Evolutionary conservation across 2,113 vertebrate genomes (phyloP).

Genomic region (Catharus bicknelli): DNA sequence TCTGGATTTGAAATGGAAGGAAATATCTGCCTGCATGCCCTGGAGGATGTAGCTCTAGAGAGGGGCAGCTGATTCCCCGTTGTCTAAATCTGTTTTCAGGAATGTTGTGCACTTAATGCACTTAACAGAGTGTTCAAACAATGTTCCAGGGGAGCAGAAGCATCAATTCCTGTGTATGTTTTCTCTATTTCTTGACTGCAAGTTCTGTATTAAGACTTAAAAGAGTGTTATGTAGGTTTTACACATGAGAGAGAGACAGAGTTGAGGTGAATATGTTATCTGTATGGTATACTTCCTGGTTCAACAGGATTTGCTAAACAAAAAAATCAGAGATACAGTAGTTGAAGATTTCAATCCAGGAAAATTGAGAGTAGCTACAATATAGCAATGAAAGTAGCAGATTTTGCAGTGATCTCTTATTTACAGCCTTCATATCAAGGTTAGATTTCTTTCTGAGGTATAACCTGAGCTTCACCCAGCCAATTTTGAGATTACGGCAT

Average conservation of each 20-base stretch:
- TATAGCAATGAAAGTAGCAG: background rate
- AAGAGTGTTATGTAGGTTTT: background rate
- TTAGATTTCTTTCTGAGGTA: background rate
- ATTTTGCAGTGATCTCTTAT: background rate
- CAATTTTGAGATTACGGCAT: background rate
- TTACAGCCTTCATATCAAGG: background rate
- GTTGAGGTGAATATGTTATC: background rate
- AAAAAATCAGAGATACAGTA: background rate
- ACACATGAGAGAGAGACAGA: background rate
- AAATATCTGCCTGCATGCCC: background rate
- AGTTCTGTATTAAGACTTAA: background rate
- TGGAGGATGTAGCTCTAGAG: background rate
- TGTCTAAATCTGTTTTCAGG: background rate
- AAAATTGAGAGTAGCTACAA: background rate
- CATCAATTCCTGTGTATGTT: accelerated
- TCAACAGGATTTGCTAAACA: background rate
- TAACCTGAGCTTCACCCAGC: background rate
- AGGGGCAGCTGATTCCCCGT: background rate
- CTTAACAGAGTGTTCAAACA: background rate
- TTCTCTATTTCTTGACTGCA: background rate
- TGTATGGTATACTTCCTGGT: background rate
- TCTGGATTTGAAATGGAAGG: background rate
- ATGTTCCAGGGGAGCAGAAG: background rate
- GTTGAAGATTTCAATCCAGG: background rate
- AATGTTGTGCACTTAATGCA: background rate